Evolutionary conservation across 2,113 vertebrate species (phyloP).

Genomic region (Myrmecophaga tridactyla): DNA sequence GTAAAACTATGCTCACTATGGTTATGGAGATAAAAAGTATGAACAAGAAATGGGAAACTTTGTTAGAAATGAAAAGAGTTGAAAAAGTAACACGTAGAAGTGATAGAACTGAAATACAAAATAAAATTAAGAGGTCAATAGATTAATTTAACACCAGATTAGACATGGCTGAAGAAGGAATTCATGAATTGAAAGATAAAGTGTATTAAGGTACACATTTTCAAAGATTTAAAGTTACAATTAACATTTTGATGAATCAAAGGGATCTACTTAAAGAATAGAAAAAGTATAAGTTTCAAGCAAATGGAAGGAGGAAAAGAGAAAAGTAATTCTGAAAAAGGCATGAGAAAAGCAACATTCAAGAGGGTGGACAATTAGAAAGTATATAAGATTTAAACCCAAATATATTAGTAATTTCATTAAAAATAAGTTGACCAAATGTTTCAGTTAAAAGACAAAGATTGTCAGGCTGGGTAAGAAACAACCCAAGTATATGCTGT

Average conservation of each 20-base stretch:
- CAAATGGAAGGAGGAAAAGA: background rate
- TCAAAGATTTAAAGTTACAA: background rate
- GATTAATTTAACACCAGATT: background rate
- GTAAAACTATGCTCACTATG: background rate
- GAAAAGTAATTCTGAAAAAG: background rate
- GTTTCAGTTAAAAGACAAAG: too few species aligned
- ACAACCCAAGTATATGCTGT: too few species aligned
- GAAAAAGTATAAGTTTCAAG: background rate
- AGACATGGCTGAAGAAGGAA: background rate
- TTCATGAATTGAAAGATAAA: background rate
- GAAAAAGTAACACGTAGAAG: background rate
- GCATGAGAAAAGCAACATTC: background rate
- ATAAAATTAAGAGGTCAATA: background rate
- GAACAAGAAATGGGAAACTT: background rate
- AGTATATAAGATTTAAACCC: background rate
- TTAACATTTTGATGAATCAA: conserved; percentile 3
- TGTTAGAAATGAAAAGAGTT: background rate
- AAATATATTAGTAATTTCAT: too few species aligned
- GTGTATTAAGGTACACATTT: background rate
- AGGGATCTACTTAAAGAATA: background rate
- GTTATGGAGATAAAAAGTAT: background rate
- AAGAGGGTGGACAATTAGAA: background rate
- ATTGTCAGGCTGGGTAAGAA: too few species aligned
- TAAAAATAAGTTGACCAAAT: too few species aligned
- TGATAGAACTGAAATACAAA: background rate